These are phyloP conservation scores for Caenorhabditis brenneri DNA, from an alignment of 1,140 invertebrate species.

Conservation along the genomic window DNA sequence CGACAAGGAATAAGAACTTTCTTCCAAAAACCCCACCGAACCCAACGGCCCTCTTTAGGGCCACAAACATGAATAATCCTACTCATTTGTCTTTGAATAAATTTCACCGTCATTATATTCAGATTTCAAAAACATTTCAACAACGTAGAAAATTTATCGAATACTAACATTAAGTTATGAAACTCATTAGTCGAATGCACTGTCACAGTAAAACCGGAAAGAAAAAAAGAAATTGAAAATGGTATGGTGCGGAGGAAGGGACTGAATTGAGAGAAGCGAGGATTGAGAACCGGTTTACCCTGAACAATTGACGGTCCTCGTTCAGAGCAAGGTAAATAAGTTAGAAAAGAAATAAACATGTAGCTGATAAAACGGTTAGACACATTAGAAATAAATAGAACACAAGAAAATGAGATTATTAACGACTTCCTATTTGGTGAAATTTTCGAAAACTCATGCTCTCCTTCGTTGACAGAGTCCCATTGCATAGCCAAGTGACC, in stretches of 20 bases:
- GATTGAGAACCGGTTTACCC: constrained; percentile 27
- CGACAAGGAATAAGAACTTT: constrained; percentile 22
- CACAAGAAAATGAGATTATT: background rate
- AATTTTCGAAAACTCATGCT: constrained; percentile 13
- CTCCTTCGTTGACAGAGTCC: constrained; percentile 26
- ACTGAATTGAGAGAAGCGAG: background rate
- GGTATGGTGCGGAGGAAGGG: background rate
- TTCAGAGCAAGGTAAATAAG: constrained; percentile 6
- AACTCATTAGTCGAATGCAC: background rate
- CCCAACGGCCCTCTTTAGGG: constrained; percentile 63
- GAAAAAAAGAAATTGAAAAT: background rate
- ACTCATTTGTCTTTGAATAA: background rate
- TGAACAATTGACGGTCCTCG: constrained; percentile 25
- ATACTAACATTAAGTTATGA: background rate
- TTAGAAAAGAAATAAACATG: background rate
- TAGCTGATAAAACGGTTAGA: background rate
- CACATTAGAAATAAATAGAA: background rate
- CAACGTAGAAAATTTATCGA: background rate
- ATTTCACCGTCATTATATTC: too few species aligned
- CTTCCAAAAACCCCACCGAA: constrained; percentile 31
- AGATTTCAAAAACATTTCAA: too few species aligned
- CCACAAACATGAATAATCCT: constrained; percentile 54
- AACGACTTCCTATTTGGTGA: constrained; percentile 27
- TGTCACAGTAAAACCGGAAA: background rate
- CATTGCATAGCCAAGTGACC: constrained; percentile 28